Evolutionary conservation across 2,888 invertebrate species (phyloP), one percentile per base, ranked within the genome.

Genomic region (Syrphus vitripennis): DNA sequence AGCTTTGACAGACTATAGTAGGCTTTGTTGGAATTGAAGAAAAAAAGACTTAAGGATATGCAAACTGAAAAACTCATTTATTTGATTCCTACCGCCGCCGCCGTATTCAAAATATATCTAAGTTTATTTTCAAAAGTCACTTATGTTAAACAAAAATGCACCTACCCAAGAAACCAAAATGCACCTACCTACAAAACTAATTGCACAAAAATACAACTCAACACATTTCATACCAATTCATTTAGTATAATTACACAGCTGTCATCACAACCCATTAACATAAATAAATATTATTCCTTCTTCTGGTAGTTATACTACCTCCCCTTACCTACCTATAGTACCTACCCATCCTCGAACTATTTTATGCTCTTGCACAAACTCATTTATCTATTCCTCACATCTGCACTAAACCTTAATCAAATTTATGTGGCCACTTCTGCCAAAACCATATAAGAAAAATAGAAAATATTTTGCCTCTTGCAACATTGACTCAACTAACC

Each of bases 371-470:
- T 42, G 37, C 37, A 53, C 26, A 57, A 69, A 16, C 55, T 57
- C 76, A 71, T 81, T 81, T 71, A 82, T 76, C 65, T 76, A 65
- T 50, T 71, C 40, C 40, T 70, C 48, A 70, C 71, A 82, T 70
- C 71, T 76, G 82, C 81, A 82, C 76, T 37, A 40, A 42, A 57
- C 71, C 76, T 76, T 76, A 82, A 82, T 82, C 76, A 77, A 57
- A 82, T 76, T 82, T 76, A 29, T 81, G 65, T 40, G 48, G 65
- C 50, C 57, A 65, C 82, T 55, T 40, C 57, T 82, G 76, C 82
- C 82, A 82, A 65, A 76, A 76, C 55, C 45, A 29, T 31, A 26
- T 31, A 26, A 37, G 63, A 75, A 82, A 76, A 57, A 82, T 77
- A 40, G 71, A 63, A 77, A 76, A 42, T 40, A 70, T 63, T 80